These are phyloP conservation scores for Drosophila fuyamai DNA, from an alignment of 1,140 invertebrate species.

Conservation along the genomic window DNA sequence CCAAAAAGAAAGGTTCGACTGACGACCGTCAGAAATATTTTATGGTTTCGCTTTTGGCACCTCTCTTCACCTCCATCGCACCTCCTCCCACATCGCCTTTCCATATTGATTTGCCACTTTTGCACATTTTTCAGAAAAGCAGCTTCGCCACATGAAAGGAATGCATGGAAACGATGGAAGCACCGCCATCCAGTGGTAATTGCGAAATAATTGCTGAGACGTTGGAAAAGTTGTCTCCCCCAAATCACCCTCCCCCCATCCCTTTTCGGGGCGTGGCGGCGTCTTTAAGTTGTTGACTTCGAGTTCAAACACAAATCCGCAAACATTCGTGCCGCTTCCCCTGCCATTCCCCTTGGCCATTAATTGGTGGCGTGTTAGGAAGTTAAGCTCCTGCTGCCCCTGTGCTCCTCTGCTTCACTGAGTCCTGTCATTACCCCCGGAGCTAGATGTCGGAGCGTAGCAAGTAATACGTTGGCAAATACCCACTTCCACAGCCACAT, in stretches of 20 bases:
- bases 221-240: slow-evolving; percentile 21
- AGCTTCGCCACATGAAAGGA: slow-evolving; percentile 7
- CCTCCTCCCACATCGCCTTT: slow-evolving; percentile 18
- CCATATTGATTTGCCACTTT: slow-evolving; percentile 59
- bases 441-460: slow-evolving; percentile 51
- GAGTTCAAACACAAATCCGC: slow-evolving; percentile 63
- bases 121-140: slow-evolving; percentile 18
- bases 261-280: slow-evolving; percentile 32
- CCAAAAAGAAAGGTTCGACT: slow-evolving; percentile 48
- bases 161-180: slow-evolving; percentile 17
- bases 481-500: slow-evolving; percentile 13
- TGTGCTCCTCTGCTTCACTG: slow-evolving; percentile 44
- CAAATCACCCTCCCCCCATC: not conserved
- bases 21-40: slow-evolving; percentile 64
- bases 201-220: slow-evolving; percentile 49
- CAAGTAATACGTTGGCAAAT: slow-evolving; percentile 61
- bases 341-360: slow-evolving; percentile 21
- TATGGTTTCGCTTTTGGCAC: slow-evolving; percentile 63
- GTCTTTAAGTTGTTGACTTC: slow-evolving; percentile 56
- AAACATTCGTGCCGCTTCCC: slow-evolving; percentile 43
- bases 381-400: slow-evolving; percentile 56
- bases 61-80: slow-evolving; percentile 19
- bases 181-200: slow-evolving; percentile 29
- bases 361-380: slow-evolving; percentile 66
- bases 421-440: slow-evolving; percentile 55